Evolutionary conservation across 1,140 invertebrate species (phyloP), one percentile per base, ranked within the genome.

Genomic region (Heliconius eleuchia): DNA sequence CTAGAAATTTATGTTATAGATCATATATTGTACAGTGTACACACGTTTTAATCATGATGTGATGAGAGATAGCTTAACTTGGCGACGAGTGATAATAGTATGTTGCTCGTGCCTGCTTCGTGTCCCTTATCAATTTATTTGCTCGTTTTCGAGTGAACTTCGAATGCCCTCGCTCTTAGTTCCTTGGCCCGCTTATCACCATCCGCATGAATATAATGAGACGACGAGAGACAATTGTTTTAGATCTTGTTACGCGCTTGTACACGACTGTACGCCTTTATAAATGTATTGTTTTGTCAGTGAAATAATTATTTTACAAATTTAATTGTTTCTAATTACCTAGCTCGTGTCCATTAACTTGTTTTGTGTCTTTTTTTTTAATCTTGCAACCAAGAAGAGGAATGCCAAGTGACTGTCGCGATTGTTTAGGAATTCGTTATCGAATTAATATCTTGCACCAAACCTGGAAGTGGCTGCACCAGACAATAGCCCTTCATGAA

Each of bases 381-480:
- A 95, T 94, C 91, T 95, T 96, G 96, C 94, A 95, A 94, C 93
- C 95, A 95, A 95, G 95, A 95, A 94, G 95, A 97, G 97, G 96
- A 96, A 97, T 97, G 97, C 96, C 96, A 96, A 97, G 96, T 95
- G 96, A 96, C 94, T 96, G 95, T 92, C 96, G 97, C 95, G 97
- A 98, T 94, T 98, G 97, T 96, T 95, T 98, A 95, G 97, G 96
- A 95, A 97, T 98, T 95, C 96, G 97, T 95, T 96, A 96, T 95
- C 97, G 97, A 95, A 96, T 97, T 93, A 97, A 97, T 94, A 95
- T 95, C 92, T 96, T 98, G 92, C 97, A 98, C 94, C 97, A 98
- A 93, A 98, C 97, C 86, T 98, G 97, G 96, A 98, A 98, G 97
- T 98, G 98, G 98, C 94, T 98, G 89, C 98, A 98, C 93, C 97